Conservation (phyloP, 2,113 vertebrate genomes). For the Tetrao urogallus region DNA sequence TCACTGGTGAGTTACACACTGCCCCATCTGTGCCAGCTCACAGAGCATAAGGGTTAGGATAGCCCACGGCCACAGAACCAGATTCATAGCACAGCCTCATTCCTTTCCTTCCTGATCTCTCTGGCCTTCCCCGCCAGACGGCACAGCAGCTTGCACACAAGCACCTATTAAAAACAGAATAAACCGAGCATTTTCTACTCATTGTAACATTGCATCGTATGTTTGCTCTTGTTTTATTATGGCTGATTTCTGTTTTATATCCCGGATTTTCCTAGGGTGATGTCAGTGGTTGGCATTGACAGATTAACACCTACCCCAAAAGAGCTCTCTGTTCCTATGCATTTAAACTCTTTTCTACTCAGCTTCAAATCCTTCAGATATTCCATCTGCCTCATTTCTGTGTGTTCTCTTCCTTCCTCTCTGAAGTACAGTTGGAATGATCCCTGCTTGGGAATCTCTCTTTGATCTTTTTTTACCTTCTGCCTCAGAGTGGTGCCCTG, state of each 20-base stretch:
- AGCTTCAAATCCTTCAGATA: background rate
- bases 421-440: background rate
- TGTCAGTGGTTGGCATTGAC: background rate
- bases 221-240: background rate
- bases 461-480: background rate
- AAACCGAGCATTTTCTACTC: background rate
- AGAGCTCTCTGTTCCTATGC: background rate
- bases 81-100: background rate
- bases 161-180: background rate
- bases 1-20: background rate
- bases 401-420: background rate
- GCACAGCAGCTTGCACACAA: background rate
- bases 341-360: background rate
- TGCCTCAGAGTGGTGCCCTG: background rate
- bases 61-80: background rate
- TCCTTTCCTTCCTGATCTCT: background rate
- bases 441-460: background rate
- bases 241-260: background rate
- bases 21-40: conserved; percentile 33
- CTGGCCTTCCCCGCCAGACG: background rate
- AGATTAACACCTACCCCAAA: background rate
- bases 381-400: background rate
- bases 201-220: background rate
- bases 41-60: conserved; percentile 12
- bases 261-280: background rate